A percentile compares a stretch with the other conserved stretches of the same genome.
phyloP scores from a whole-genome alignment of 1,140 invertebrate genomes.

The Camponotus vicinus region DNA sequence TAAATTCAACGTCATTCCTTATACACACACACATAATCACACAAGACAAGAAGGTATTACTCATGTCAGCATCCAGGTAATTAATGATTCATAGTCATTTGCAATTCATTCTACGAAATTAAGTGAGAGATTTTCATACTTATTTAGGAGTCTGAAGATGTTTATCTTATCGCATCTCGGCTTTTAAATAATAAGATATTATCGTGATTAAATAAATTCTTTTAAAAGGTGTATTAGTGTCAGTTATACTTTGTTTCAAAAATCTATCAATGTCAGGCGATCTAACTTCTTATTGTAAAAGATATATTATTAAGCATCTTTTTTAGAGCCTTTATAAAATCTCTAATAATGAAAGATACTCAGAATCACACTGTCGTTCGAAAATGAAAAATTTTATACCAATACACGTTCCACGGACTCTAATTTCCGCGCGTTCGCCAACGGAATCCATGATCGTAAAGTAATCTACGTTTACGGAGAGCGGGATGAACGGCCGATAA shows the following conservation, averaged over 20 bases:
- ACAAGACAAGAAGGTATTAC: too few species aligned
- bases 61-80: background rate
- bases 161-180: background rate
- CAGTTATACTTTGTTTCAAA: background rate
- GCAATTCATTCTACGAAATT: background rate
- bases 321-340: background rate
- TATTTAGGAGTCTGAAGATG: background rate
- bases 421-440: slow-evolving; percentile 60
- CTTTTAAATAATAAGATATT: background rate
- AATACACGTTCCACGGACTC: slow-evolving; percentile 65
- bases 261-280: too few species aligned
- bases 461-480: slow-evolving; percentile 76
- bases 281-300: too few species aligned
- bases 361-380: background rate
- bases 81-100: slow-evolving; percentile 11
- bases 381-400: slow-evolving; percentile 62
- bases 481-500: slow-evolving; percentile 70
- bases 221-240: background rate
- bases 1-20: background rate
- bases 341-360: background rate
- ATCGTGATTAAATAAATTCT: background rate
- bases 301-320: background rate
- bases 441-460: slow-evolving; percentile 72
- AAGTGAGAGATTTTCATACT: background rate
- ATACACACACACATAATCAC: background rate